Base-by-base conservation (phyloP, 2,888 invertebrate species). In the Creontiades dilutus region DNA sequence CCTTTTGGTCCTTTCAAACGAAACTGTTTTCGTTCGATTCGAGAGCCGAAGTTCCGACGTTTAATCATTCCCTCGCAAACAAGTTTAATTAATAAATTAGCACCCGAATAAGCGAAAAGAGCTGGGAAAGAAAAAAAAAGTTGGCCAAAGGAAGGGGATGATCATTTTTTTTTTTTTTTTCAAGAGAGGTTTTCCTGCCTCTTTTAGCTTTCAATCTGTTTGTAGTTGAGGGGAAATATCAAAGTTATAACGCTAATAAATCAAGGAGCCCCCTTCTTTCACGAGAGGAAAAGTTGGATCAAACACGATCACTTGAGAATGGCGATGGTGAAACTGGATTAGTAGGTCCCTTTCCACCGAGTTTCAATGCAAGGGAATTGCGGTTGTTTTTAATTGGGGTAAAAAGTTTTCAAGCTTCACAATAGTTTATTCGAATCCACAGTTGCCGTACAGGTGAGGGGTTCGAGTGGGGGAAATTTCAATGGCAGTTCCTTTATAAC, bases 231-330 rank as follows among this genome's bases (percentile, higher is more conserved):
- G 82, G 37, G 23, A 82, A 82, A 82, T 46, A 82, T 82, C 82
- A 52, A 82, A 82, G 82, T 82, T 82, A 48, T 82, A 82, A 82
- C 47, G 82, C 82, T 82, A 82, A 47, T 82, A 82, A 82, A 82
- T 82, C 82, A 48, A 52, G 82, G 78, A 78, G n/a, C 68, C 27
- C 68, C 19, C 19, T 61, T 16, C 16, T 57, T 57, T 68, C 68
- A 68, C 27, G 68, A 68, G 68, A 23, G 68, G 5, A 19, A 13
- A 68, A 68, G 68, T 68, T 68, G 68, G 68, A 68, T 68, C 68
- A 68, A 68, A 68, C 68, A 27, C 68, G 68, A 68, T 68, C 68
- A 68, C 23, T 68, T 68, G 68, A 61, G n/a, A 68, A 68, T 68
- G 12, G 23, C 68, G 68, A 23, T 68, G 23, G 68, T 23, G 27